Evolutionary conservation across 2,797 vertebrate genomes (phyloP).

Genomic region (Fistularia tabacaria): DNA sequence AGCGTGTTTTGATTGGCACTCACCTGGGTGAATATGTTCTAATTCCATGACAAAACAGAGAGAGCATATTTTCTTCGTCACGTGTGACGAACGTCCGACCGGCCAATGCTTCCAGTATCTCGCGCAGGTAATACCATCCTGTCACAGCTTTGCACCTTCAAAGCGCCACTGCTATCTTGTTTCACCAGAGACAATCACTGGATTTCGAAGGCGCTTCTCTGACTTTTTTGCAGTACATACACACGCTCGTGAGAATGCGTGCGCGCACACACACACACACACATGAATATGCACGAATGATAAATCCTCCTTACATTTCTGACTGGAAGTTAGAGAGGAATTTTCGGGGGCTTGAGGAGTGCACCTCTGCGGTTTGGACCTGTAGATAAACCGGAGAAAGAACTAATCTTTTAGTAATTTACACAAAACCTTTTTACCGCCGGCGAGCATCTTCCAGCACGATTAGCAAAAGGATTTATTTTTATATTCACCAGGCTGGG

Average conservation of each 20-base stretch:
- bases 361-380: constrained; percentile 62
- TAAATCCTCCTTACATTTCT: constrained; percentile 46
- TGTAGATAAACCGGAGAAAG: constrained; percentile 69
- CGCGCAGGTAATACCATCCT: constrained; percentile 48
- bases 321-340: constrained; percentile 49
- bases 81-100: constrained; percentile 49
- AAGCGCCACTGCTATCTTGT: constrained; percentile 65
- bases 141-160: constrained; percentile 63
- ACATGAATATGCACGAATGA: neutral
- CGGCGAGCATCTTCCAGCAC: constrained; percentile 64
- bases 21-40: constrained; percentile 56
- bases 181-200: constrained; percentile 67
- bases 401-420: constrained; percentile 80
- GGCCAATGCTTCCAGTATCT: constrained; percentile 50
- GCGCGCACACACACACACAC: constrained; percentile 8
- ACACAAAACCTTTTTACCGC: constrained; percentile 76
- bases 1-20: constrained; percentile 57
- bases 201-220: constrained; percentile 51
- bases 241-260: neutral
- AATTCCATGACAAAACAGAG: constrained; percentile 53
- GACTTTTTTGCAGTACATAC: constrained; percentile 36
- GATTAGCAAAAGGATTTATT: constrained; percentile 79
- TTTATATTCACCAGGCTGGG: constrained; percentile 72
- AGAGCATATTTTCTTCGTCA: constrained; percentile 31
- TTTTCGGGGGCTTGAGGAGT: constrained; percentile 62